Percentiles rank a stretch among this genome's conserved stretches.
phyloP scores from a whole-genome alignment of 2,797 vertebrate species.

The Eutrigla gurnardus region DNA sequence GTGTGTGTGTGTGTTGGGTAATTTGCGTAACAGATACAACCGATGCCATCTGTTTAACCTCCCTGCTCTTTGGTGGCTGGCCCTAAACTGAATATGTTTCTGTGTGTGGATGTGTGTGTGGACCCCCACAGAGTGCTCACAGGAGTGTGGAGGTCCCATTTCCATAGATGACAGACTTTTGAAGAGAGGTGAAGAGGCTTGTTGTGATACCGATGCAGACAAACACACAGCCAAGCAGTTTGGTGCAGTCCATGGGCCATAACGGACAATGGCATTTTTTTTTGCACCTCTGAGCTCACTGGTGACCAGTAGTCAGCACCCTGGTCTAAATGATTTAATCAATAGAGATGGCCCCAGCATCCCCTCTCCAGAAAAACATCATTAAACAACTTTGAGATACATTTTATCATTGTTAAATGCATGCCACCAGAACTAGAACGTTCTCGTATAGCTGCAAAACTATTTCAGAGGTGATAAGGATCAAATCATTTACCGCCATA shows the following conservation, averaged over 20 bases:
- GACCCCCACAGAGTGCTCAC: conserved; percentile 60
- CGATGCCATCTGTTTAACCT: conserved; percentile 80
- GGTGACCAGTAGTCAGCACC: conserved; percentile 47
- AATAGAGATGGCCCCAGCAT: neutral
- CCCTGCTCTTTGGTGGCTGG: conserved; percentile 56
- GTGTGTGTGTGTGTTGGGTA: conserved; percentile 42
- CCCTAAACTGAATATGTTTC: conserved; percentile 52
- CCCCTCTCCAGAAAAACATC: neutral
- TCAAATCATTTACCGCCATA: conserved; percentile 17
- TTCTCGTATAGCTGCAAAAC: conserved; percentile 6
- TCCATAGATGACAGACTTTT: conserved; percentile 67
- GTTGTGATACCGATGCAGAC: conserved; percentile 44
- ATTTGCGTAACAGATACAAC: conserved; percentile 71
- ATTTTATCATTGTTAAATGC: neutral
- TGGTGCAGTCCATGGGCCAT: conserved; percentile 50
- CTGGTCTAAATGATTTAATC: neutral
- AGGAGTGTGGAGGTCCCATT: conserved; percentile 65
- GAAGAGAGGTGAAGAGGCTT: conserved; percentile 46
- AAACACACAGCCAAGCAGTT: conserved; percentile 52
- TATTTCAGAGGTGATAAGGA: conserved; percentile 1
- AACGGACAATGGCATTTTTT: conserved; percentile 37
- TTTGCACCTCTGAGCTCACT: conserved; percentile 37
- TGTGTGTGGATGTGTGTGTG: conserved; percentile 17
- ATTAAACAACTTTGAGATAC: neutral
- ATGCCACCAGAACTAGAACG: conserved; percentile 1